Evolutionary conservation across 2,797 vertebrate species (phyloP).

Genomic region (Catharus ustulatus): DNA sequence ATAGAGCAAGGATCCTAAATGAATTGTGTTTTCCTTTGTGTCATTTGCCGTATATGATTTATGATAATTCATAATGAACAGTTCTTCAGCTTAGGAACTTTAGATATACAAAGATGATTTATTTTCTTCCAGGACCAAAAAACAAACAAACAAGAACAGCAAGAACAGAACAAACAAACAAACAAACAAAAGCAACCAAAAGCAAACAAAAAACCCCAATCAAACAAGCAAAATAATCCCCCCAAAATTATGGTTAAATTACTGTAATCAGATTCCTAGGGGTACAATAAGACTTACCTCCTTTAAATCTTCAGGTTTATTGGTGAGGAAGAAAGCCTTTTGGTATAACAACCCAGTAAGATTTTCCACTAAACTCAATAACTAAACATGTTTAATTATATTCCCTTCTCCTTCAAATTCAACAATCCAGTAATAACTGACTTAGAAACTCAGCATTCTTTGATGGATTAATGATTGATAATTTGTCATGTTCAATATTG

Average conservation of each 20-base stretch:
- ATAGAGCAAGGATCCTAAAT: background rate
- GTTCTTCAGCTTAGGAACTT: background rate
- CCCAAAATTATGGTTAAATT: background rate
- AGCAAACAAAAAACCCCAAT: background rate
- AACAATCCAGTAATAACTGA: constrained; percentile 64
- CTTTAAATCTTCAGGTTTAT: constrained; percentile 24
- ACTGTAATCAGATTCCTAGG: background rate
- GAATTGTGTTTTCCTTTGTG: background rate
- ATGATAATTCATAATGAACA: background rate
- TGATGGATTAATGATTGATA: constrained; percentile 73
- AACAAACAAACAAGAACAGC: background rate
- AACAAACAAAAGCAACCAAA: background rate
- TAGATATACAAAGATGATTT: background rate
- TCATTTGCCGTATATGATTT: background rate
- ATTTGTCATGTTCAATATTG: constrained; percentile 74
- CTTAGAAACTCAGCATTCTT: constrained; percentile 52
- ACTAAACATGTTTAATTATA: constrained; percentile 62
- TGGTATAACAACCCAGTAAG: constrained; percentile 19
- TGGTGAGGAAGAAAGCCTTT: constrained; percentile 19
- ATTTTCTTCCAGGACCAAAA: background rate
- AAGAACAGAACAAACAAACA: too few species aligned
- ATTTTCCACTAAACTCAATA: constrained; percentile 32
- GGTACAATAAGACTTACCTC: background rate
- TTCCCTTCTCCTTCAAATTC: constrained; percentile 54
- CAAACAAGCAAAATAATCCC: too few species aligned